phyloP scores from a whole-genome alignment of 2,797 vertebrate species.

The Sebastolobus altivelis region DNA sequence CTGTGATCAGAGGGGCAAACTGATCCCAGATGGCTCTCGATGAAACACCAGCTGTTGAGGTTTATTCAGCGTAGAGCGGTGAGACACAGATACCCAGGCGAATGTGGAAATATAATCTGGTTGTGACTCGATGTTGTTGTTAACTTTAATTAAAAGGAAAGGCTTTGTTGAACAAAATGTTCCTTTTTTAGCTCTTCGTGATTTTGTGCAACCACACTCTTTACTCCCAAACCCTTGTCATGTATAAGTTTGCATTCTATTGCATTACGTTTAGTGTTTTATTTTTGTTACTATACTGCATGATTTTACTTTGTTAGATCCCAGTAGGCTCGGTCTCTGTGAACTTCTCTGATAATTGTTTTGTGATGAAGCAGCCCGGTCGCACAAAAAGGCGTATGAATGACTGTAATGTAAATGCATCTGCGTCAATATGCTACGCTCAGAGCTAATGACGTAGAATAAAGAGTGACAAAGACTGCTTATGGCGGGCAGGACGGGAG shows the following conservation, averaged over 20 bases:
- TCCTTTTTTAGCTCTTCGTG: neutral
- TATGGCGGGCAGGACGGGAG: too few relatives aligned
- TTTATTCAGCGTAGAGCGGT: neutral
- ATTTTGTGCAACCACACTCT: neutral
- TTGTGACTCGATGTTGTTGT: neutral
- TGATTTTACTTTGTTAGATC: neutral
- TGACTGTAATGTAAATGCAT: too few relatives aligned
- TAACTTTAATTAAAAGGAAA: neutral
- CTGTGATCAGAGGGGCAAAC: slow-evolving; percentile 13
- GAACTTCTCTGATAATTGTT: neutral
- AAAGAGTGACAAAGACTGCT: too few relatives aligned
- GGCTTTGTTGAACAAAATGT: neutral
- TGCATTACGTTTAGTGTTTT: neutral
- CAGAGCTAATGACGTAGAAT: too few relatives aligned
- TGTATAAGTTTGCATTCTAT: neutral
- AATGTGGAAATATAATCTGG: neutral
- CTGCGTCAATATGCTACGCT: too few relatives aligned
- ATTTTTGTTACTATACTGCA: neutral
- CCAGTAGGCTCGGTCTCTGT: neutral
- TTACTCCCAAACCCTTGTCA: neutral
- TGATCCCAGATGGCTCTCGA: slow-evolving; percentile 14
- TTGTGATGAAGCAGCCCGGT: neutral
- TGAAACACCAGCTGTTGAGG: slow-evolving; percentile 27
- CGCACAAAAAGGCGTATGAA: too few relatives aligned
- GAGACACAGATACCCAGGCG: neutral